A percentile compares a stretch with the other conserved stretches of the same genome.
These are phyloP conservation scores for Adrianichthys oophorus DNA, from an alignment of 2,797 vertebrate species.

Conservation along the genomic window DNA sequence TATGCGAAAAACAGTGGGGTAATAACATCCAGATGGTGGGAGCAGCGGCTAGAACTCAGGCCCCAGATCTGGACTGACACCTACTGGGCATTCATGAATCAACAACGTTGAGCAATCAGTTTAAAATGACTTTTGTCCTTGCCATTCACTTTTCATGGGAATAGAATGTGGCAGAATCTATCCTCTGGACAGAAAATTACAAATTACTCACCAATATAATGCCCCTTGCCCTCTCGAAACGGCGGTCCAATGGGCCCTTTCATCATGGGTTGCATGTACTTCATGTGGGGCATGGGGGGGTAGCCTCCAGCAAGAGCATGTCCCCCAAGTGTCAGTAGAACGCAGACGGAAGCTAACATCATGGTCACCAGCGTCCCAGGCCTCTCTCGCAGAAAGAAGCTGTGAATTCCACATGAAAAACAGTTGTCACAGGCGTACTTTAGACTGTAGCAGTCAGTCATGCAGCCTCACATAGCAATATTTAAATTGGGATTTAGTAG, in stretches of 20 bases:
- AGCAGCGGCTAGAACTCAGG: constrained; percentile 57
- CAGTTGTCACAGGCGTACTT: not conserved
- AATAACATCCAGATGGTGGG: constrained; percentile 69
- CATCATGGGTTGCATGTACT: constrained; percentile 98
- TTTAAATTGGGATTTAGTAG: too few relatives aligned
- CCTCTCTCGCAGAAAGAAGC: constrained; percentile 61
- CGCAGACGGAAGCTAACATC: constrained; percentile 71
- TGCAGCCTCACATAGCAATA: too few relatives aligned
- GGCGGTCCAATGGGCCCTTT: constrained; percentile 97
- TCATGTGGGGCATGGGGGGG: constrained; percentile 88
- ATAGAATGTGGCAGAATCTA: not conserved
- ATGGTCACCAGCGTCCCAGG: constrained; percentile 67
- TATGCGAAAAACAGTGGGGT: constrained; percentile 55
- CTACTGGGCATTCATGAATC: constrained; percentile 6
- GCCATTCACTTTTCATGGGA: not conserved
- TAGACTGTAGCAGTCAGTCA: not conserved
- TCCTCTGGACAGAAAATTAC: not conserved
- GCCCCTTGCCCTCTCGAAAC: constrained; percentile 97
- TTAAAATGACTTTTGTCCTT: not conserved
- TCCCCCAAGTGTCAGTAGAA: constrained; percentile 77
- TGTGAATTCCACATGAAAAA: constrained; percentile 41
- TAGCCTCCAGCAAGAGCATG: constrained; percentile 85
- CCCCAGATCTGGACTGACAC: constrained; percentile 30
- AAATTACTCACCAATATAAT: constrained; percentile 92
- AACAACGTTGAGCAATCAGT: constrained; percentile 1